Conservation (phyloP, 2,113 vertebrate genomes). For the Platysteira castanea region DNA sequence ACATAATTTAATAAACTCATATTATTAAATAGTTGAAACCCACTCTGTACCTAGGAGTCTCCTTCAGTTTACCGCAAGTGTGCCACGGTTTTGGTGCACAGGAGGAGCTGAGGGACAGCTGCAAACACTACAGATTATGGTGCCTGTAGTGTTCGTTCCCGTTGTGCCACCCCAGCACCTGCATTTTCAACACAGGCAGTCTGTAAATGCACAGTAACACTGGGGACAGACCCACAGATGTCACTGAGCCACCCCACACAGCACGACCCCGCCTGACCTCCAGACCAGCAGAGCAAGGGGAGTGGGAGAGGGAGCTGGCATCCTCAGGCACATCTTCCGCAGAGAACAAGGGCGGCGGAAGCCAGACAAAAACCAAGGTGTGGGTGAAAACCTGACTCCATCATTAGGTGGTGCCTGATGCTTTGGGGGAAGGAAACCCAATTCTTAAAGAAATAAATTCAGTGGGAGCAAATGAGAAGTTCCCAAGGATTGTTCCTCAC, state of each 20-base stretch:
- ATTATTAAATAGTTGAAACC: background rate
- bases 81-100: background rate
- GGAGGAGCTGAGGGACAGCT: background rate
- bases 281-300: background rate
- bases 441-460: background rate
- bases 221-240: background rate
- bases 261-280: background rate
- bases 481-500: background rate
- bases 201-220: too few species aligned
- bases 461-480: background rate
- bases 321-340: background rate
- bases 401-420: background rate
- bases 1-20: background rate
- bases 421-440: background rate
- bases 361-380: background rate
- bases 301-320: background rate
- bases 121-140: background rate
- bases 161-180: background rate
- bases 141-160: background rate
- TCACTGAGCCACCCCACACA: background rate
- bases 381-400: background rate
- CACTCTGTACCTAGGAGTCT: background rate
- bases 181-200: background rate
- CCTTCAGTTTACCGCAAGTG: background rate
- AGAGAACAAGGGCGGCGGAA: background rate